Percentiles rank a stretch among this genome's conserved stretches.
phyloP scores from a whole-genome alignment of 1,140 invertebrate genomes.

The Bombus confusus region DNA sequence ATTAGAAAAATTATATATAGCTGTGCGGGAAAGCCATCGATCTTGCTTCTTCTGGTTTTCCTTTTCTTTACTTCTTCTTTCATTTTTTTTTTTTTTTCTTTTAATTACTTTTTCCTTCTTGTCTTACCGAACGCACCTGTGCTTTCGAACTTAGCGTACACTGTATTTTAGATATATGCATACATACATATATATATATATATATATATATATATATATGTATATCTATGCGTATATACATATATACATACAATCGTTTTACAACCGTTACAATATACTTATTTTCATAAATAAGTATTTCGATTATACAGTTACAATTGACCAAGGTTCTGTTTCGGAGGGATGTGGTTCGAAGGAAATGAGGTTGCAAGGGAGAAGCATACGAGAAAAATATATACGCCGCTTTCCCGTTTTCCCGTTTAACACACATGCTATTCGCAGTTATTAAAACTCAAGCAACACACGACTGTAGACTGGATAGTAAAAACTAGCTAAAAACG shows the following conservation, averaged over 20 bases:
- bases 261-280: conserved; percentile 64
- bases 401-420: conserved; percentile 54
- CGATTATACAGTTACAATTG: conserved; percentile 66
- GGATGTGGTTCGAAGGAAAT: neutral
- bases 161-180: conserved; percentile 52
- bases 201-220: conserved; percentile 24
- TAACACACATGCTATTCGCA: conserved; percentile 72
- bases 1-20: conserved; percentile 60
- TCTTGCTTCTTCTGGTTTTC: conserved; percentile 15
- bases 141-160: conserved; percentile 43
- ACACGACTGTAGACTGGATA: conserved; percentile 73
- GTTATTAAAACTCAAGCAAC: conserved; percentile 78
- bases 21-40: conserved; percentile 61
- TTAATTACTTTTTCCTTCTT: neutral
- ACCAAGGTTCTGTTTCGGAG: conserved; percentile 54
- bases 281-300: conserved; percentile 22
- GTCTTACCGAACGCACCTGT: neutral
- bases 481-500: conserved; percentile 73
- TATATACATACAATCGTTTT: conserved; percentile 57
- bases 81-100: neutral
- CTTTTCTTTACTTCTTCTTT: neutral
- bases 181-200: conserved; percentile 1
- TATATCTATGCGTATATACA: neutral
- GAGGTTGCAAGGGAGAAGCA: conserved; percentile 25
- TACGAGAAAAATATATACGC: conserved; percentile 47